Evolutionary conservation across 2,113 vertebrate genomes (phyloP), one percentile per base, ranked within the genome.

Genomic region (Nicator chloris): DNA sequence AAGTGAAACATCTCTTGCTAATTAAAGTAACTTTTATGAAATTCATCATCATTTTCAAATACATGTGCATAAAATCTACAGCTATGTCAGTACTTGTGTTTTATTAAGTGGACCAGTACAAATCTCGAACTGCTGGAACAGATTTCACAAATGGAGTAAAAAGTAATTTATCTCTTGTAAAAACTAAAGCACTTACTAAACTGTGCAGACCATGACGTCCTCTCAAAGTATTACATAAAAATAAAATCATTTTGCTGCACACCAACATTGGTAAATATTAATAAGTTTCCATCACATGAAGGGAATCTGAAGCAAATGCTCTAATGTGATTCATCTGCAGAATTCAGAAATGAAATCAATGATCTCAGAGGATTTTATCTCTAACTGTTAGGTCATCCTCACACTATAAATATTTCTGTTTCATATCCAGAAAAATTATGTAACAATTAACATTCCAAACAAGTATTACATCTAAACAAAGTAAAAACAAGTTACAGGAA

Each of bases 351-450:
- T 39, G 0, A 95, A 91, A 93, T 37, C 37, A 72, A 33, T 76
- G 4, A 68, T 79, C 86, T 92, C 84, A 22, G 45, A 91, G 66
- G 65, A 82, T 68, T 84, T 60, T 40, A 35, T 56, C 21, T 80
- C 69, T 51, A 79, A 75, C 30, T 66, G 10, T 31, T 86, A 89
- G n/a, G 53, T 85, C 78, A 79, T n/a, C 16, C 23, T 82, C 49
- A 69, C 50, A 20, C 14, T 18, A 59, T 75, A 91, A 95, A 92
- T 89, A 89, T 89, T 93, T 95, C 65, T 75, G 20, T 40, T 92
- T 90, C 71, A 83, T 83, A 65, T 65, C n/a, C 49, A 87, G 72
- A 27, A 82, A 49, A 56, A 65, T 57, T 91, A 94, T 33, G 13
- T 45, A 85, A 76, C 7, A 82, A 90, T 63, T 87, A 82, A 54